Conservation (phyloP, 2,888 invertebrate species). For the Athripsodes cinereus region DNA sequence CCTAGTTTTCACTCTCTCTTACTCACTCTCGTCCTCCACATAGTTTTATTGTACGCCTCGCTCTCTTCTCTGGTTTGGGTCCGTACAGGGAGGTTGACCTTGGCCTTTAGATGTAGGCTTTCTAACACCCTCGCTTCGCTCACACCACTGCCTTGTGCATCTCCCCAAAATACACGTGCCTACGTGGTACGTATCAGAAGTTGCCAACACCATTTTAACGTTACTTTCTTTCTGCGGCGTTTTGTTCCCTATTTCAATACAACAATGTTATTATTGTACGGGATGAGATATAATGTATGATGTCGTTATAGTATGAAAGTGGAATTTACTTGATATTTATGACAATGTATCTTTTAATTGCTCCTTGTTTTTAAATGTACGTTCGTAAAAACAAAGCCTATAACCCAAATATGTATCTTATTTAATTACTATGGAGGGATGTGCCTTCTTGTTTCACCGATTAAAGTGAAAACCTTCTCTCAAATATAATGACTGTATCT, state of each 20-base stretch:
- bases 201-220: background rate
- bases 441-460: too few species aligned
- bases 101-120: background rate
- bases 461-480: too few species aligned
- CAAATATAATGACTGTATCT: too few species aligned
- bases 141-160: background rate
- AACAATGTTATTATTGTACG: background rate
- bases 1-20: background rate
- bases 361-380: too few species aligned
- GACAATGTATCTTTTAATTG: background rate
- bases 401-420: too few species aligned
- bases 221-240: background rate
- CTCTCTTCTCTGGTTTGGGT: background rate
- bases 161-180: background rate
- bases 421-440: too few species aligned
- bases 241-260: too few species aligned
- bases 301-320: background rate
- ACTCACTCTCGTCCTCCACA: background rate
- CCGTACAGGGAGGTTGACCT: background rate
- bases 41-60: background rate
- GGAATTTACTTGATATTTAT: background rate
- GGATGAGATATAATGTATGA: too few species aligned
- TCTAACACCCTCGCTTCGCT: background rate
- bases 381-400: too few species aligned
- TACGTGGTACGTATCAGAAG: background rate